phyloP scores from a whole-genome alignment of 2,113 vertebrate genomes.

The Tragelaphus scriptus region DNA sequence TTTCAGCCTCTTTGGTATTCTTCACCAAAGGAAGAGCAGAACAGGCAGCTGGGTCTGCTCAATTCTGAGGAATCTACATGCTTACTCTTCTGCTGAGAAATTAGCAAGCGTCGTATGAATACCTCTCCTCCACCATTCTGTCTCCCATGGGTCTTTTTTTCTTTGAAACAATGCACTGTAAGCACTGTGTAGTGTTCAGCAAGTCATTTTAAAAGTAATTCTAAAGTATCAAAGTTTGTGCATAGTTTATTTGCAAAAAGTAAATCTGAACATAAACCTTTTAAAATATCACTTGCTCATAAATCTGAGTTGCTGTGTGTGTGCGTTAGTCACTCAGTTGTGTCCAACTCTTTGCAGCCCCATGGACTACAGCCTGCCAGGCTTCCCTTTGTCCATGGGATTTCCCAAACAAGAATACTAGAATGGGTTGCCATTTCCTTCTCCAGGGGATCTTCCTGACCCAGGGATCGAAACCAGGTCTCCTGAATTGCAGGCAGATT shows the following conservation, averaged over 20 bases:
- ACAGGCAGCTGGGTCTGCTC: constrained; percentile 1
- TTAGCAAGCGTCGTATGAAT: background rate
- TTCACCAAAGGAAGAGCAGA: background rate
- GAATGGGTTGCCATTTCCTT: background rate
- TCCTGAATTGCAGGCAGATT: background rate
- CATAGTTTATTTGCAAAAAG: background rate
- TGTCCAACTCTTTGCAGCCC: background rate
- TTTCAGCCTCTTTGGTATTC: background rate
- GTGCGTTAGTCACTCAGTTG: background rate
- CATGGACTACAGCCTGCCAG: background rate
- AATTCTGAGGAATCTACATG: background rate
- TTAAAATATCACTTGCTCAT: background rate
- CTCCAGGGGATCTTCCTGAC: background rate
- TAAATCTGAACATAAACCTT: background rate
- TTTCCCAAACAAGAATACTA: background rate
- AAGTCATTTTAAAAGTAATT: constrained; percentile 3
- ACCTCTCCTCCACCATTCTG: background rate
- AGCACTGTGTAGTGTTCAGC: background rate
- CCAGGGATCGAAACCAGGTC: background rate
- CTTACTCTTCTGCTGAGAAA: background rate
- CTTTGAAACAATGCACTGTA: background rate
- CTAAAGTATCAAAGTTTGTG: background rate
- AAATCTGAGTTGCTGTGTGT: background rate
- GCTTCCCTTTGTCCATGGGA: background rate
- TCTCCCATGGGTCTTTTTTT: background rate